Conservation (phyloP, 2,113 vertebrate species). For the Gallinago undulata region DNA sequence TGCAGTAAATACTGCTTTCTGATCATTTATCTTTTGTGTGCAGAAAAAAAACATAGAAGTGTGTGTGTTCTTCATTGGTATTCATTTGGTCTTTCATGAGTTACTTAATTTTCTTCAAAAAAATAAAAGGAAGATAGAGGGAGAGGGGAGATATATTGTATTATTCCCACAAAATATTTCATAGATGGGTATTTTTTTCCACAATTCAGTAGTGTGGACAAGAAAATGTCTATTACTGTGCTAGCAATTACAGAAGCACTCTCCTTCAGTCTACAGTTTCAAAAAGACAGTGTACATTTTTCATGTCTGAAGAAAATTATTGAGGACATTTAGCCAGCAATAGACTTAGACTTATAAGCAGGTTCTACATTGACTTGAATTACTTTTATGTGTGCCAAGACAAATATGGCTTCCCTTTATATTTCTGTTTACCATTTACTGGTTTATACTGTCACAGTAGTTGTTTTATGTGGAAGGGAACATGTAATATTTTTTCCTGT, state of each 20-base stretch:
- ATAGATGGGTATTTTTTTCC: neutral
- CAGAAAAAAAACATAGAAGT: neutral
- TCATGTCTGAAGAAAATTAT: conserved; percentile 46
- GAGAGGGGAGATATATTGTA: neutral
- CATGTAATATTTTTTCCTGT: neutral
- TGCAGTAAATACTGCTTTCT: neutral
- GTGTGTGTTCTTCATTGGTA: neutral
- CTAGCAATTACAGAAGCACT: conserved; percentile 10
- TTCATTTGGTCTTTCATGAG: neutral
- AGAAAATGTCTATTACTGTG: conserved; percentile 3
- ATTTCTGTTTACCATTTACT: conserved; percentile 25
- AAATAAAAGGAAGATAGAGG: neutral
- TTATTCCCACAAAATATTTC: neutral
- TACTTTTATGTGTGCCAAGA: conserved; percentile 12
- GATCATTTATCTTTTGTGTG: neutral
- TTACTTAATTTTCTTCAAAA: neutral
- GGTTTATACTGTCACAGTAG: neutral
- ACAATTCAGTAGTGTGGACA: neutral
- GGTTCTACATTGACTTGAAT: conserved; percentile 23
- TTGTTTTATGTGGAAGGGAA: neutral
- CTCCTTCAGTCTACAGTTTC: neutral
- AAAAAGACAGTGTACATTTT: conserved; percentile 19
- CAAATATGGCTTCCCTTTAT: neutral
- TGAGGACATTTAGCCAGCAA: conserved; percentile 27
- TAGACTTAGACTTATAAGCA: conserved; percentile 21